Evolutionary conservation across 2,888 invertebrate species (phyloP).

Genomic region (Drosophila colorata): DNA sequence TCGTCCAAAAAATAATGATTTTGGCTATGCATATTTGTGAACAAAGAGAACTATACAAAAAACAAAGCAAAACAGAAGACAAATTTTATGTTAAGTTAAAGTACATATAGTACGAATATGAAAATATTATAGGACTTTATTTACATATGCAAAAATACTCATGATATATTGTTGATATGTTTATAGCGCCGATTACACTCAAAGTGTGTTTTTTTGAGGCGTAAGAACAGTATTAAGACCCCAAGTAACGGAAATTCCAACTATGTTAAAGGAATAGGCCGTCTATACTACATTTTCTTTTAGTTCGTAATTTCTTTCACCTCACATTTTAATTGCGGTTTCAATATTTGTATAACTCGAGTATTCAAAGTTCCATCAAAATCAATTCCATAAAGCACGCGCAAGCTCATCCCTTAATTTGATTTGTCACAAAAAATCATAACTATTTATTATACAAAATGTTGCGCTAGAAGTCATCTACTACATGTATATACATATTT

Average conservation of each 20-base stretch:
- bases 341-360: conserved; percentile 19
- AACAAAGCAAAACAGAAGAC: conserved; percentile 19
- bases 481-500: conserved; percentile 14
- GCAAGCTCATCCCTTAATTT: conserved; percentile 37
- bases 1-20: conserved; percentile 75
- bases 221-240: conserved; percentile 31
- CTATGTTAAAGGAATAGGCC: conserved; percentile 14
- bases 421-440: conserved; percentile 26
- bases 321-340: conserved; percentile 46
- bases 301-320: conserved; percentile 23
- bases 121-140: conserved; percentile 70
- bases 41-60: conserved; percentile 14
- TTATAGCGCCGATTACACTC: conserved; percentile 16
- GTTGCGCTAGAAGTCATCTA: conserved; percentile 34
- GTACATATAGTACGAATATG: conserved; percentile 31
- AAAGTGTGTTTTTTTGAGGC: conserved; percentile 36
- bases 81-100: conserved; percentile 42
- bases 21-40: conserved; percentile 15
- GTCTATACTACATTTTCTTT: conserved; percentile 18
- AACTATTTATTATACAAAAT: conserved; percentile 2
- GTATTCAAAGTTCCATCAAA: conserved; percentile 17
- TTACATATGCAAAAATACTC: conserved; percentile 45
- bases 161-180: conserved; percentile 36
- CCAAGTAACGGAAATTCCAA: conserved; percentile 10
- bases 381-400: conserved; percentile 27